phyloP scores from a whole-genome alignment of 2,888 invertebrate species.

The Melanostoma mellinum region DNA sequence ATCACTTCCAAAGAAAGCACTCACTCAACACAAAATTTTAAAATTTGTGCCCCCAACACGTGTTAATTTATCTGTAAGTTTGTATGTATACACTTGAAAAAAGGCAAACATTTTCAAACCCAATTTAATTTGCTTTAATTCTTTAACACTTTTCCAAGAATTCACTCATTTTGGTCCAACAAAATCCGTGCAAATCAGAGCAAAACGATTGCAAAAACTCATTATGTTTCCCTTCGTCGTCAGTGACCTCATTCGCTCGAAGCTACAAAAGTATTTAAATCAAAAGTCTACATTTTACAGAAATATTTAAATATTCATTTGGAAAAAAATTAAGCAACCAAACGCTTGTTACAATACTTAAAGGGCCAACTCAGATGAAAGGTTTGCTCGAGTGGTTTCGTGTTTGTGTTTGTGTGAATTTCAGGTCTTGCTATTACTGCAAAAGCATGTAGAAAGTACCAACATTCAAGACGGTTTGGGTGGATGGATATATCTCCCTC shows the following conservation, averaged over 20 bases:
- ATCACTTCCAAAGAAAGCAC: no score
- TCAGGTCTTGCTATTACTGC: slow-evolving; percentile 36
- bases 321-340: not conserved
- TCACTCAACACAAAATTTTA: no score
- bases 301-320: slow-evolving; percentile 6
- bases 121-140: no score
- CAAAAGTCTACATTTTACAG: slow-evolving; percentile 21
- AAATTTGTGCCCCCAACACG: no score
- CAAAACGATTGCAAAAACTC: no score
- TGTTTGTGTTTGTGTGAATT: slow-evolving; percentile 3
- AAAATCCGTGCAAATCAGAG: no score
- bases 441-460: slow-evolving; percentile 32
- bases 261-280: slow-evolving; percentile 11
- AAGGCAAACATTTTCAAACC: no score
- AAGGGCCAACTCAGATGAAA: slow-evolving; percentile 45
- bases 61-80: no score
- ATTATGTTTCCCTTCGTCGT: not conserved
- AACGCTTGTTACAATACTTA: slow-evolving; percentile 26
- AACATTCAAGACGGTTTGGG: slow-evolving; percentile 43
- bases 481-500: slow-evolving; percentile 35
- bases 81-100: no score
- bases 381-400: slow-evolving; percentile 18
- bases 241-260: not conserved
- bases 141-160: no score
- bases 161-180: no score